A percentile compares a stretch with the other conserved stretches of the same genome.
phyloP scores from a whole-genome alignment of 2,113 vertebrate genomes.

The Craseonycteris thonglongyai region DNA sequence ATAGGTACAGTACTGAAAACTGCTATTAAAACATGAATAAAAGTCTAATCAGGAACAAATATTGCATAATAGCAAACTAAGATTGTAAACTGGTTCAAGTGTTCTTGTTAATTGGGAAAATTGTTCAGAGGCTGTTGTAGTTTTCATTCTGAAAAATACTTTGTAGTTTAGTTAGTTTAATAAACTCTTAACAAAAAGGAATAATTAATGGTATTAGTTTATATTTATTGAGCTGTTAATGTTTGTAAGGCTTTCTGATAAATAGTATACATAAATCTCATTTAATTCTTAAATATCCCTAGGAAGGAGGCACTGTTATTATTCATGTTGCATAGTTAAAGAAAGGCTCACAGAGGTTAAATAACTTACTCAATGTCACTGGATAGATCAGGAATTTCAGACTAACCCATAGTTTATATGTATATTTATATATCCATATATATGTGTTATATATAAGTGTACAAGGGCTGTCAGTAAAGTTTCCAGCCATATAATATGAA shows the following conservation, averaged over 20 bases:
- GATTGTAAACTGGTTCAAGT: neutral
- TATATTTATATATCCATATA: neutral
- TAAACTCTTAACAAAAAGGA: neutral
- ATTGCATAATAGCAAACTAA: neutral
- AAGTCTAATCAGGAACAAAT: neutral
- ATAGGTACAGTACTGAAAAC: neutral
- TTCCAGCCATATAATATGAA: too few relatives aligned
- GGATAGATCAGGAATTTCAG: neutral
- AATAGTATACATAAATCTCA: neutral
- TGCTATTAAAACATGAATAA: neutral
- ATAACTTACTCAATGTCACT: neutral
- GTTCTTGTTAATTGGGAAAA: slow-evolving; percentile 21
- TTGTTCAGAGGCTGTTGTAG: neutral
- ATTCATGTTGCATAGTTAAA: neutral
- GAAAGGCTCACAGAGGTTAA: neutral
- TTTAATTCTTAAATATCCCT: neutral
- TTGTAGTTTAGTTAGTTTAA: neutral
- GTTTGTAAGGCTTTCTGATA: slow-evolving; percentile 2
- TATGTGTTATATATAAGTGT: neutral
- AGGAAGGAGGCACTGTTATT: neutral
- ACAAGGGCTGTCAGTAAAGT: too few relatives aligned
- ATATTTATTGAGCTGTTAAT: neutral
- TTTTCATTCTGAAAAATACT: slow-evolving; percentile 26
- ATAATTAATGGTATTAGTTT: neutral
- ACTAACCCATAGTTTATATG: neutral